Evolutionary conservation across 2,797 vertebrate species (phyloP).

Genomic region (Heteromormyrus szaboi): DNA sequence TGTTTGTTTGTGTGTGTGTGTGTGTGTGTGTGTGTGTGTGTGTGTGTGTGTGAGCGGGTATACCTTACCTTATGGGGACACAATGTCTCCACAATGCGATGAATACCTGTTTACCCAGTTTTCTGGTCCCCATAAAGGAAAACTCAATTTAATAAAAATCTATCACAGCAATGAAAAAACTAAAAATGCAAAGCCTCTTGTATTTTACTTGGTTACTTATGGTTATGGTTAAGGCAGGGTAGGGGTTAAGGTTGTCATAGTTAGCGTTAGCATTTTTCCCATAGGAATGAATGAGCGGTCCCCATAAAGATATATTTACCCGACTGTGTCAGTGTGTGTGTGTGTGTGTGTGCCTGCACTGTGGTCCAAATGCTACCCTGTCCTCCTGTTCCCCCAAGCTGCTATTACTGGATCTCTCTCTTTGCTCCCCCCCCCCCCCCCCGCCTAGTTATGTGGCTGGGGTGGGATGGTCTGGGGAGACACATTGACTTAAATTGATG

Average conservation of each 20-base stretch:
- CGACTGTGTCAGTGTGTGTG: conserved; percentile 6
- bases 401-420: neutral
- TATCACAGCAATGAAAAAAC: neutral
- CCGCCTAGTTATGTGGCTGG: neutral
- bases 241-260: neutral
- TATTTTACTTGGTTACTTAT: neutral
- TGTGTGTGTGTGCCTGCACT: neutral
- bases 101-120: neutral
- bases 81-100: neutral
- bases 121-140: neutral
- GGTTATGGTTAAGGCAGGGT: neutral
- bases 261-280: neutral
- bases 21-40: neutral
- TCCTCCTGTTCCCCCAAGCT: neutral
- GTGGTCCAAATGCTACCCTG: neutral
- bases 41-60: neutral
- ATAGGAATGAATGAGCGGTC: neutral
- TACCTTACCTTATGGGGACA: neutral
- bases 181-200: neutral
- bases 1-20: neutral
- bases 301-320: neutral
- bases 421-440: neutral
- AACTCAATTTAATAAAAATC: neutral
- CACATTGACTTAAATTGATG: neutral
- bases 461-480: neutral